These are phyloP conservation scores for rat (Rattus norvegicus) DNA, from an alignment of 2,113 vertebrate genomes.

Conservation along the genomic window GRCr8 NC_086039.1:130604001-130604500, in stretches of 20 bases:
- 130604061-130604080: not conserved
- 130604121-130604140: not conserved
- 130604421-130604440: conserved; percentile 55
- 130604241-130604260: not conserved
- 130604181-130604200: not conserved
- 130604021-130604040: not conserved
- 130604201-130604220: not conserved
- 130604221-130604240: not conserved
- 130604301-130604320: not conserved
- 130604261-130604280: conserved; percentile 36
- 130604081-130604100: not conserved
- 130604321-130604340: conserved; percentile 11
- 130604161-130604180: not conserved
- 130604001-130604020: not conserved
- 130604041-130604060: not conserved
- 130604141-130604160: not conserved
- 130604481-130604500: not conserved
- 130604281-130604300: not conserved
- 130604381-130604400: conserved; percentile 13
- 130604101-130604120: conserved; percentile 24
- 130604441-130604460: not conserved
- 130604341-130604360: not conserved
- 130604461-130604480: conserved; percentile 33
- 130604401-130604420: conserved; percentile 39
- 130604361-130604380: not conserved